These are phyloP conservation scores for Pangasius mekongensis DNA, from an alignment of 2,797 vertebrate genomes.

Conservation along the genomic window DNA sequence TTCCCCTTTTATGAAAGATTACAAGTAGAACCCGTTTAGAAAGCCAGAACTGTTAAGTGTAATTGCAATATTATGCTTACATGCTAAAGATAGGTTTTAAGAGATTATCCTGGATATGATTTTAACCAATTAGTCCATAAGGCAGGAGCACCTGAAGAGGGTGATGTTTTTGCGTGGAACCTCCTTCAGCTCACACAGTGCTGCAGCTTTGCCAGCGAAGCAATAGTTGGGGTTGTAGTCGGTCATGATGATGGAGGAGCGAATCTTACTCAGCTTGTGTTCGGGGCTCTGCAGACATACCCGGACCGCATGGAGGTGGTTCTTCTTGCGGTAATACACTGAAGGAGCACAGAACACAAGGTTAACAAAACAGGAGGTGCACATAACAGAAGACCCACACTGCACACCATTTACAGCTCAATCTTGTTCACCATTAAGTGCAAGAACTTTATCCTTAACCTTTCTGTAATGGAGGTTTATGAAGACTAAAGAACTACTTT, in stretches of 20 bases:
- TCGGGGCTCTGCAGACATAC: slow-evolving; percentile 84
- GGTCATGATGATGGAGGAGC: slow-evolving; percentile 89
- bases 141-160: slow-evolving; percentile 80
- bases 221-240: slow-evolving; percentile 95
- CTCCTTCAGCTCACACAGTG: slow-evolving; percentile 85
- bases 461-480: background rate
- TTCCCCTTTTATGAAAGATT: background rate
- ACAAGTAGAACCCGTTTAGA: background rate
- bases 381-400: background rate
- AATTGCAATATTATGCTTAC: background rate
- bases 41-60: background rate
- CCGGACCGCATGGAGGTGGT: slow-evolving; percentile 82
- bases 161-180: slow-evolving; percentile 90
- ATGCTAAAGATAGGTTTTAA: background rate
- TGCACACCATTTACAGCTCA: background rate
- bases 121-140: background rate
- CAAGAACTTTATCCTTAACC: background rate
- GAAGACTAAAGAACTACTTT: background rate
- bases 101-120: background rate
- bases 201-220: slow-evolving; percentile 83
- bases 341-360: slow-evolving; percentile 36
- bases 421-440: background rate
- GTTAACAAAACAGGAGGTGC: background rate
- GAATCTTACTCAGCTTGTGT: slow-evolving; percentile 91
- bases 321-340: slow-evolving; percentile 91